Percentiles rank a stretch among this genome's conserved stretches.
These are phyloP conservation scores for Rhagonycha lutea DNA, from an alignment of 2,888 invertebrate genomes.

Conservation along the genomic window DNA sequence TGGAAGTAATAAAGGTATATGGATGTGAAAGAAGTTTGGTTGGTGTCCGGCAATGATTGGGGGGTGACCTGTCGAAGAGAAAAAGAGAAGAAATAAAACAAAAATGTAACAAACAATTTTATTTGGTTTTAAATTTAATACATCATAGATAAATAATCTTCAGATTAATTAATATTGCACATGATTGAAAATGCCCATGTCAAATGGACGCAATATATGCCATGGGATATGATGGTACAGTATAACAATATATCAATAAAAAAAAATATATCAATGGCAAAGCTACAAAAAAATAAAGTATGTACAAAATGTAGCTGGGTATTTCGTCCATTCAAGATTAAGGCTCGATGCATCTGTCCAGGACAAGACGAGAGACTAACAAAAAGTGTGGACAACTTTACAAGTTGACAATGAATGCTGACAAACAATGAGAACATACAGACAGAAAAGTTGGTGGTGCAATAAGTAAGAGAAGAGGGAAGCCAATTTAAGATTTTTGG, in stretches of 20 bases:
- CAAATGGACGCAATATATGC: slow-evolving; percentile 55
- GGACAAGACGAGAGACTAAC: slow-evolving; percentile 46
- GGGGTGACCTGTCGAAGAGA: not conserved
- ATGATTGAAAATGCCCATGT: slow-evolving; percentile 55
- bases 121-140: slow-evolving; percentile 57
- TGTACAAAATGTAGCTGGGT: slow-evolving; percentile 52
- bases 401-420: slow-evolving; percentile 36
- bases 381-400: slow-evolving; percentile 45
- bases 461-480: slow-evolving; percentile 52
- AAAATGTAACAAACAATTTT: slow-evolving; percentile 56
- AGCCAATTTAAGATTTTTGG: slow-evolving; percentile 42
- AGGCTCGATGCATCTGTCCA: slow-evolving; percentile 38
- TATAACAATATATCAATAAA: slow-evolving; percentile 30
- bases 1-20: too few species aligned
- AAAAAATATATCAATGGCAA: slow-evolving; percentile 45
- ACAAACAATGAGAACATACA: slow-evolving; percentile 41
- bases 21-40: too few species aligned
- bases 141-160: slow-evolving; percentile 57
- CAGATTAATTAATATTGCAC: slow-evolving; percentile 56
- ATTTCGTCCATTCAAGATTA: slow-evolving; percentile 53
- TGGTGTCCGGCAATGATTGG: too few species aligned
- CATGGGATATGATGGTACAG: slow-evolving; percentile 40
- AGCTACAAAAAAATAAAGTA: slow-evolving; percentile 51
- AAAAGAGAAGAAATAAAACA: slow-evolving; percentile 3
- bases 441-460: slow-evolving; percentile 47